Evolutionary conservation across 2,888 invertebrate genomes (phyloP), one percentile per base, ranked within the genome.

Genomic region (Mesochorus sp.): DNA sequence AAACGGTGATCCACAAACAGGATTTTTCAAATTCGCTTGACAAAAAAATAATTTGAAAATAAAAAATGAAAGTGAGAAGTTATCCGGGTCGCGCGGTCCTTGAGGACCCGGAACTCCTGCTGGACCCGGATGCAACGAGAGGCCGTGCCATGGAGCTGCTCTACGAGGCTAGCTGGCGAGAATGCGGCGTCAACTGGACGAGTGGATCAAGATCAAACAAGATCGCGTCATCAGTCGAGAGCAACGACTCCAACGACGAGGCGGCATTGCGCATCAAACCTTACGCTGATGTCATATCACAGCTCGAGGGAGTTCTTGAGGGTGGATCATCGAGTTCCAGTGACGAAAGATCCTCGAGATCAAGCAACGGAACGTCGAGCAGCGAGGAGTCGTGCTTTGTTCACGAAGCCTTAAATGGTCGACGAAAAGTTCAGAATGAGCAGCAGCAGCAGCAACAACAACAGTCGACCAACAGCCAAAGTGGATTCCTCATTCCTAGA

Each of bases 101-200:
- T 64, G 92, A 93, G 80, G 93, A 93, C 77, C 93, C 94, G 71
- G 92, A 94, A 90, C 88, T 94, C 76, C 92, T 94, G 71, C 93
- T 95, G 93, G 96, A 96, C 90, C 94, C 95, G 89, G 94, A 94
- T 87, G 94, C 94, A 81, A 93, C 94, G 47, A 93, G 93, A 83
- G 94, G 94, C 83, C 93, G 93, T 85, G 94, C 94, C 79, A 95
- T 95, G 95, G 95, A 95, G 85, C 93, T 95, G 59, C 93, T 96
- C 53, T 97, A 97, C 90, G 96, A 96, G 85, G 96, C 96, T 31
- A 97, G 96, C 88, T 97, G 97, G 97, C 93, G 95, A 79, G 95
- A 96, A 76, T 91, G 91, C 66, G 88, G 87, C 14, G 87, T 89
- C 39, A 90, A 90, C 73, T 91, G 90, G 90, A 85, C 87, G 14